A percentile compares a stretch with the other conserved stretches of the same genome.
Evolutionary conservation across 2,888 invertebrate species (phyloP).

Genomic region (Diadegma fenestrale): DNA sequence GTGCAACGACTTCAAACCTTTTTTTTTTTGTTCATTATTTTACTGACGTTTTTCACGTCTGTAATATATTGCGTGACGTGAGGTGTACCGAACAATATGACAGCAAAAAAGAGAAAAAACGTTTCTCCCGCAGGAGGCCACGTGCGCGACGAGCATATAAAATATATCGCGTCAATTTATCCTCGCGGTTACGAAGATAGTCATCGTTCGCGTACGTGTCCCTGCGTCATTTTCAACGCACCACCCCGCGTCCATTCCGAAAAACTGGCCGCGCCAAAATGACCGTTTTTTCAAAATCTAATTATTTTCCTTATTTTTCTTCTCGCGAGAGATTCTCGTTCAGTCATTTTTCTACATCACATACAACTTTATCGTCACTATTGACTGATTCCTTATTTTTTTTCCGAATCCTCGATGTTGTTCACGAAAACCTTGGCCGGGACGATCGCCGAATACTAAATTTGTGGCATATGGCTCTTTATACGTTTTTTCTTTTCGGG

Average conservation of each 20-base stretch:
- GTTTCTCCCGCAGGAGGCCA: constrained; percentile 66
- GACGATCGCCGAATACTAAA: constrained; percentile 79
- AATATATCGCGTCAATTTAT: constrained; percentile 77
- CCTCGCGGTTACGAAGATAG: constrained; percentile 80
- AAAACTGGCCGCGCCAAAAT: not conserved
- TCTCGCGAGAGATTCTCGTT: not conserved
- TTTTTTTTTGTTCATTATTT: constrained; percentile 73
- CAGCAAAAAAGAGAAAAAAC: constrained; percentile 62
- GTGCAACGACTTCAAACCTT: constrained; percentile 73
- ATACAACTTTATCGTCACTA: not conserved
- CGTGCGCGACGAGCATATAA: constrained; percentile 81
- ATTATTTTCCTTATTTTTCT: not conserved
- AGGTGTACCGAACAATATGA: constrained; percentile 77
- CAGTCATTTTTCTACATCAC: not conserved
- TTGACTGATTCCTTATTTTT: constrained; percentile 27
- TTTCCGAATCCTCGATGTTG: constrained; percentile 73
- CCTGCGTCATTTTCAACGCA: constrained; percentile 54
- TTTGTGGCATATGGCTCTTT: constrained; percentile 1
- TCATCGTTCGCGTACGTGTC: constrained; percentile 73
- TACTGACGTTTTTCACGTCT: constrained; percentile 65
- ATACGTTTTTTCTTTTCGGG: not conserved
- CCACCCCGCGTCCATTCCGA: not conserved
- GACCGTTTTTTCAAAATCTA: not conserved
- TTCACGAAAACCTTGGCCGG: constrained; percentile 76
- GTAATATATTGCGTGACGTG: constrained; percentile 68